These are phyloP conservation scores for Caloenas nicobarica DNA, from an alignment of 2,113 vertebrate species.

Conservation along the genomic window DNA sequence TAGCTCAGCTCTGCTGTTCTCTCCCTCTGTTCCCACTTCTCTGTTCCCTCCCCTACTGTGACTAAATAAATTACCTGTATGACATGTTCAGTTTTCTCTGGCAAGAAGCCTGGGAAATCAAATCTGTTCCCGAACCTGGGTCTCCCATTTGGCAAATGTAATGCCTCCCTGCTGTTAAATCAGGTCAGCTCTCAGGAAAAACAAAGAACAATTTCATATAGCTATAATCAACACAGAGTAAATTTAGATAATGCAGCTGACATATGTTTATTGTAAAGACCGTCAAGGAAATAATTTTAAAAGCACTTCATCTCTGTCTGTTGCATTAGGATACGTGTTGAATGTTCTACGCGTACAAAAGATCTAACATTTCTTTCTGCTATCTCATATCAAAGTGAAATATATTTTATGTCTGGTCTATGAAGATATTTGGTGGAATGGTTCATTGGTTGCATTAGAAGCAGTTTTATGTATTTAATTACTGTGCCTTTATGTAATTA, in stretches of 20 bases:
- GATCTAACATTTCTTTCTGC: not conserved
- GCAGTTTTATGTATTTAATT: not conserved
- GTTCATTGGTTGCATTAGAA: not conserved
- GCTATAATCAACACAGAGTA: constrained; percentile 61
- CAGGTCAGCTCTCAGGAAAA: constrained; percentile 58
- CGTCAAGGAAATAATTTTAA: constrained; percentile 47
- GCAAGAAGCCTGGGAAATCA: constrained; percentile 68
- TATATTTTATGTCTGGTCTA: not conserved
- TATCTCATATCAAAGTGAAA: not conserved
- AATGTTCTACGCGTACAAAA: not conserved
- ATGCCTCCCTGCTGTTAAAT: constrained; percentile 61
- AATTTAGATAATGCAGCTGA: constrained; percentile 57
- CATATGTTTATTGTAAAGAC: constrained; percentile 50
- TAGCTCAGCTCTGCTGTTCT: constrained; percentile 10
- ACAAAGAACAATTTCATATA: constrained; percentile 42
- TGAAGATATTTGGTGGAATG: not conserved
- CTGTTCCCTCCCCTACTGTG: constrained; percentile 57
- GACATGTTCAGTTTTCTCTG: constrained; percentile 64
- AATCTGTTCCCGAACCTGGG: constrained; percentile 51
- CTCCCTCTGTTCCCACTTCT: constrained; percentile 41
- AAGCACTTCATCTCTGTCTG: constrained; percentile 20
- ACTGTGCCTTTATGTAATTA: not conserved
- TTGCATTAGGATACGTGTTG: not conserved
- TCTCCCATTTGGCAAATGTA: constrained; percentile 61
- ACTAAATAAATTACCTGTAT: constrained; percentile 72